These are phyloP conservation scores for Rhynchomys soricoides DNA, from an alignment of 2,113 vertebrate species.

Conservation along the genomic window DNA sequence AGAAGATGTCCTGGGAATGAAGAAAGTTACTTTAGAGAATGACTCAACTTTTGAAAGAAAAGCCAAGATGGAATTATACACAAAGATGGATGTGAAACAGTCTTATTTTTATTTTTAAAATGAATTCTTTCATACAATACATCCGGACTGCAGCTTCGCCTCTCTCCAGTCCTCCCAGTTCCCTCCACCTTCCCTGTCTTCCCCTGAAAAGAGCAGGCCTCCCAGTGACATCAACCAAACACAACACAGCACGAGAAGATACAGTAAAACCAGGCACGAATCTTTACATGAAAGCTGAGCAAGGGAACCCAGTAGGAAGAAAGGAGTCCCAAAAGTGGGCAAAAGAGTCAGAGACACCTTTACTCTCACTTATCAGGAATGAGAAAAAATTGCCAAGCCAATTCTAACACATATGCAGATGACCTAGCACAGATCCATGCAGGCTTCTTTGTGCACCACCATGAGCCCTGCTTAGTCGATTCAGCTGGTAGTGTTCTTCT, in stretches of 20 bases:
- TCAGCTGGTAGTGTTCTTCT: no score
- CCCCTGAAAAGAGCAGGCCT: background rate
- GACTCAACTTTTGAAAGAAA: background rate
- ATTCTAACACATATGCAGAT: no score
- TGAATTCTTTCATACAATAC: background rate
- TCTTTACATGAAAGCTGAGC: background rate
- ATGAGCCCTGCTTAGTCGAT: background rate
- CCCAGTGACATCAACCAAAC: background rate
- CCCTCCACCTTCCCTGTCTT: background rate
- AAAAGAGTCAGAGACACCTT: background rate
- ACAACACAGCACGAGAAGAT: background rate
- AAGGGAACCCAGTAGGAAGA: background rate
- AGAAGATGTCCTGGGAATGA: background rate
- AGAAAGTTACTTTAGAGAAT: background rate
- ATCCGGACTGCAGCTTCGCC: background rate
- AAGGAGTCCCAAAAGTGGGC: background rate
- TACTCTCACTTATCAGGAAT: background rate
- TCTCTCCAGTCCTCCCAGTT: background rate
- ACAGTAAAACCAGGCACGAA: background rate
- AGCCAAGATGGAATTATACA: background rate
- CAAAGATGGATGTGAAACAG: background rate
- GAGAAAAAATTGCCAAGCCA: background rate
- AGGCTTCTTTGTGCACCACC: background rate
- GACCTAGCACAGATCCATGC: background rate
- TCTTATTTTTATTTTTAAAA: background rate